Evolutionary conservation across 2,113 vertebrate species (phyloP).

Genomic region (Sminthopsis crassicaudata): DNA sequence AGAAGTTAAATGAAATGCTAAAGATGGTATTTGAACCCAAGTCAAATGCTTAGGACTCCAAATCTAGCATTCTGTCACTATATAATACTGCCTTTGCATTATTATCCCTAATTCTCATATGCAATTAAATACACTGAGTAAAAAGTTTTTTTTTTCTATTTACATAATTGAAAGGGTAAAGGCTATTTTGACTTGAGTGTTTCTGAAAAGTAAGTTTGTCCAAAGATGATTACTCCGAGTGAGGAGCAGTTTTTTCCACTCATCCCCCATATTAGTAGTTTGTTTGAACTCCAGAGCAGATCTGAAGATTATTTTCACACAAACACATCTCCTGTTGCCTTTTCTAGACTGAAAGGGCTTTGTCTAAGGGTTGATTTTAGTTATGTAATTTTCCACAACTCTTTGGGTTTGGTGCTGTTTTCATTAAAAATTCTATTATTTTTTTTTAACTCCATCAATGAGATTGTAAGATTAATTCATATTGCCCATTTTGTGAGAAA

Average conservation of each 20-base stretch:
- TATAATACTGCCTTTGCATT: not conserved
- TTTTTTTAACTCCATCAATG: constrained; percentile 49
- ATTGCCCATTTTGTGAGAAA: constrained; percentile 59
- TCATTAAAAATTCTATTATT: constrained; percentile 70
- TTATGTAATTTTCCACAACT: constrained; percentile 59
- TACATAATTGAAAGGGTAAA: constrained; percentile 11
- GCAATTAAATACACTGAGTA: constrained; percentile 1
- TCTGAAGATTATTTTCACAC: constrained; percentile 66
- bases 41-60: not conserved
- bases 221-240: constrained; percentile 53
- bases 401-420: constrained; percentile 59
- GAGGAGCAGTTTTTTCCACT: constrained; percentile 43
- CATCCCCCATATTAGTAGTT: constrained; percentile 12
- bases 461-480: constrained; percentile 60
- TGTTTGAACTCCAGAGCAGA: constrained; percentile 62
- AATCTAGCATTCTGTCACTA: not conserved
- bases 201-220: constrained; percentile 62
- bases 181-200: constrained; percentile 55
- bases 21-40: not conserved
- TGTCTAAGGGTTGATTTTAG: constrained; percentile 64
- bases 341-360: constrained; percentile 50
- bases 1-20: not conserved
- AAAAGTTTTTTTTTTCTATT: constrained; percentile 44
- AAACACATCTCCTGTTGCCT: constrained; percentile 43
- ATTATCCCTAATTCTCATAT: not conserved